These are phyloP conservation scores for Dicyrtoma fusca DNA, from an alignment of 2,888 invertebrate genomes.

Conservation along the genomic window DNA sequence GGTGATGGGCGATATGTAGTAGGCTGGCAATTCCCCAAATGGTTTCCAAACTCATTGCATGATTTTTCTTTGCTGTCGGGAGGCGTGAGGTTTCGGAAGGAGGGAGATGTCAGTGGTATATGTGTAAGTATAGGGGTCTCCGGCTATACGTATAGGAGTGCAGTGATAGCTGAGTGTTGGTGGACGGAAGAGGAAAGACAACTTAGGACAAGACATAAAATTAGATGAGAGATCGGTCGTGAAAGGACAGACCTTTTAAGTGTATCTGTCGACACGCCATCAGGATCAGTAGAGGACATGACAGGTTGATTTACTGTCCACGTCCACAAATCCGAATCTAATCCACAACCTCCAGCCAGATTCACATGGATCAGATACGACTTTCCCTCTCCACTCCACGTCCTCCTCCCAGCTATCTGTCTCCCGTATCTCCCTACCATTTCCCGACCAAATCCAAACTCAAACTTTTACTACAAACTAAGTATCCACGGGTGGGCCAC, in stretches of 20 bases:
- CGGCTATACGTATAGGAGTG: not conserved
- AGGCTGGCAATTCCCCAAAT: slow-evolving; percentile 15
- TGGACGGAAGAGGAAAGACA: slow-evolving; percentile 4
- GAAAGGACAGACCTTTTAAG: slow-evolving; percentile 38
- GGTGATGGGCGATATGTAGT: not conserved
- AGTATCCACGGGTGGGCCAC: too few species aligned
- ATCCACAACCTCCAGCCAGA: slow-evolving; percentile 35
- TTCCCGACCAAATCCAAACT: too few species aligned
- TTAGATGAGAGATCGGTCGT: slow-evolving; percentile 32
- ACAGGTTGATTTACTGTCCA: slow-evolving; percentile 41
- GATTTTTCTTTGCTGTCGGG: slow-evolving; percentile 23
- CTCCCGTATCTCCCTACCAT: not conserved
- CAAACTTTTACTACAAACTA: too few species aligned
- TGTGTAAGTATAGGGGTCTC: not conserved
- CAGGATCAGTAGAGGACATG: slow-evolving; percentile 38
- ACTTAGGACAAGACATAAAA: slow-evolving; percentile 31
- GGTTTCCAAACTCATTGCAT: slow-evolving; percentile 36
- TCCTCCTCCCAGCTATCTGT: slow-evolving; percentile 9
- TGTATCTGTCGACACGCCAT: slow-evolving; percentile 40
- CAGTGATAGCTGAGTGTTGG: not conserved
- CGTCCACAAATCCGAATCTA: slow-evolving; percentile 32
- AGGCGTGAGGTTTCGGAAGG: not conserved
- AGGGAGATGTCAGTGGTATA: slow-evolving; percentile 1
- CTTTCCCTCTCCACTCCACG: slow-evolving; percentile 18
- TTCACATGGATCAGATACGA: slow-evolving; percentile 34